Base-by-base conservation (phyloP, 2,888 invertebrate genomes). In the Cerastis leucographa region DNA sequence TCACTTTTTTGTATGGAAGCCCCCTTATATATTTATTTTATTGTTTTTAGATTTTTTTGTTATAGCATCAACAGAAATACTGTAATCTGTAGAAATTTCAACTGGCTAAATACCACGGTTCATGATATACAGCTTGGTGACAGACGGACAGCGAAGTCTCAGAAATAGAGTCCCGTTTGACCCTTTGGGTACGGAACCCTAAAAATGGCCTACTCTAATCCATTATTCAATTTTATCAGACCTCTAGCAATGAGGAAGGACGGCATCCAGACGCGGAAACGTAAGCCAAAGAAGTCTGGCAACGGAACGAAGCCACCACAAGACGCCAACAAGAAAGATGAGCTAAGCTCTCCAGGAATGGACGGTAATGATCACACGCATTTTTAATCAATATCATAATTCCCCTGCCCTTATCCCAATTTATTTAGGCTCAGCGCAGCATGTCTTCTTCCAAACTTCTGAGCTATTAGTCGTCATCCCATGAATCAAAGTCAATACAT, bases 191-290 rank as follows among this genome's bases (percentile, higher is more conserved):
- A n/a, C n/a, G n/a, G n/a, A n/a, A n/a, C n/a, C n/a, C n/a, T n/a
- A n/a, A n/a, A n/a, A n/a, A n/a, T 44, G 1, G 3, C 14, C 11
- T 11, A 17, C 17, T 40, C 19, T 35, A 80, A 40, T 44, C 17
- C 1, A n/a, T 51, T 61, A n/a, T 61, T 22, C 1, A 17, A 42
- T 76, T 11, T 75, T 42, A 88, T 5, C 93, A 97, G 99, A 85
- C 99, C 99, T 4, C 94, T 99, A 90, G 99, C 99, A 35, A 99
- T 99, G 99, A 97, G 99, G 86, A 99, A 99, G 93, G 99, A 99
- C 91, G 99, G 99, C 75, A 99, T 99, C 84, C 99, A 99, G 95
- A 99, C 99, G 62, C 97, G 99, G 86, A 99, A 99, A 94, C 97
- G 99, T 73, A 99, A 99, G 92, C 98, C 98, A 80, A 98, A 98